Evolutionary conservation across 2,113 vertebrate genomes (phyloP).

Genomic region (Callipepla californica): DNA sequence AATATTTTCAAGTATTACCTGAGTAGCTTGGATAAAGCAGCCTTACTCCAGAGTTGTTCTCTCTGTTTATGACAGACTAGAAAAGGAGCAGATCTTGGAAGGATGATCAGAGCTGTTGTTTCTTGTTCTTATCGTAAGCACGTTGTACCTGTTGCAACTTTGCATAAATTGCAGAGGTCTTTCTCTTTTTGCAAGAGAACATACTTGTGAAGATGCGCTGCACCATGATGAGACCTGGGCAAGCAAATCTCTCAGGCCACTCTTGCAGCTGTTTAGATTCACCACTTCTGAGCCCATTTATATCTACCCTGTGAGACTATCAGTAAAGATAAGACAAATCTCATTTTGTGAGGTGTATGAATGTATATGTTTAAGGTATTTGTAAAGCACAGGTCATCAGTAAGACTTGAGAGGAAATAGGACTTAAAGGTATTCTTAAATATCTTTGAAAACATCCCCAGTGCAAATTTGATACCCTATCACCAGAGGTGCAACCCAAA

Average conservation of each 20-base stretch:
- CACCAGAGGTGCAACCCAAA: background rate
- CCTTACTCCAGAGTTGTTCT: background rate
- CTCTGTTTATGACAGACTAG: background rate
- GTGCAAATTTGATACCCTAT: background rate
- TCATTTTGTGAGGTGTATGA: background rate
- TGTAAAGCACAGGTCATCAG: background rate
- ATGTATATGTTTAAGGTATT: background rate
- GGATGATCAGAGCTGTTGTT: background rate
- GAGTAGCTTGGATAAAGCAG: background rate
- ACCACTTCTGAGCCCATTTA: background rate
- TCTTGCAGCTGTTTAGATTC: background rate
- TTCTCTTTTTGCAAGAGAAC: background rate
- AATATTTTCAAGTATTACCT: background rate
- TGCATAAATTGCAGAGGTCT: background rate
- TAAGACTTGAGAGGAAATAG: background rate
- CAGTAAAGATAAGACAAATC: background rate
- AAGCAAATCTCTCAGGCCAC: background rate
- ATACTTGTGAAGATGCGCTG: background rate
- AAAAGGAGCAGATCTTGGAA: background rate
- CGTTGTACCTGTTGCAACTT: background rate
- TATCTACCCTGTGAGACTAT: background rate
- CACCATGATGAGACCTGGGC: background rate
- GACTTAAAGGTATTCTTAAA: background rate
- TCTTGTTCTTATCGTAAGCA: background rate
- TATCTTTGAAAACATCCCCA: background rate